Conservation (phyloP, 2,113 vertebrate genomes). For the Mirza zaza region DNA sequence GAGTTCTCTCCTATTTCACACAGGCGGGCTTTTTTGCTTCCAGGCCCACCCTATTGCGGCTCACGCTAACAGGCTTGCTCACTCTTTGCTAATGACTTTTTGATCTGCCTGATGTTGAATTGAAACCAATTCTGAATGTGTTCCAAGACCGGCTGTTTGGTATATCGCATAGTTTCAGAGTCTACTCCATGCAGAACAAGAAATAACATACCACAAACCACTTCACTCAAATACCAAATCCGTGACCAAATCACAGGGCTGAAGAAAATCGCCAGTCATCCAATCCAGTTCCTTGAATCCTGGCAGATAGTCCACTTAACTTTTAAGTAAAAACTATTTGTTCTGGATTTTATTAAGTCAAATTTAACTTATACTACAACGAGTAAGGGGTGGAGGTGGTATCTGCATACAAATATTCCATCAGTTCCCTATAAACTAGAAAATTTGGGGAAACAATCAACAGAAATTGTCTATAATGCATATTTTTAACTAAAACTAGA, state of each 20-base stretch:
- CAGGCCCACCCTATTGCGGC: background rate
- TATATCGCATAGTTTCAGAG: background rate
- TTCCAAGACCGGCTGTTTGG: slow-evolving; percentile 32
- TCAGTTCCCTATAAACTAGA: slow-evolving; percentile 66
- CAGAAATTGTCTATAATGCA: slow-evolving; percentile 73
- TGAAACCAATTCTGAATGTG: slow-evolving; percentile 69
- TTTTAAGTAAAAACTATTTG: background rate
- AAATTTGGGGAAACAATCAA: slow-evolving; percentile 72
- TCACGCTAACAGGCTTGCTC: background rate
- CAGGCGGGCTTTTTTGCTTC: background rate
- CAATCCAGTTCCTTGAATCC: background rate
- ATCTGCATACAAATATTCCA: slow-evolving; percentile 77
- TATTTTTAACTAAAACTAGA: slow-evolving; percentile 74
- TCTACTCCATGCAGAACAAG: background rate
- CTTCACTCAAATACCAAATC: slow-evolving; percentile 69
- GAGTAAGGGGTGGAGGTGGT: slow-evolving; percentile 31
- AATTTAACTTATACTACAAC: slow-evolving; percentile 76
- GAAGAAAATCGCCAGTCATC: background rate
- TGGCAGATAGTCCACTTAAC: background rate
- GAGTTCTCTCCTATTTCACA: background rate
- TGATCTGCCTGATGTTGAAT: slow-evolving; percentile 64
- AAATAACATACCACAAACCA: slow-evolving; percentile 57
- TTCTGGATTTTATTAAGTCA: slow-evolving; percentile 12
- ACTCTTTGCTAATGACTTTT: slow-evolving; percentile 77
- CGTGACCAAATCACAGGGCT: slow-evolving; percentile 71